Conservation (phyloP, 2,888 invertebrate genomes). For the Minunthozetes semirufus region DNA sequence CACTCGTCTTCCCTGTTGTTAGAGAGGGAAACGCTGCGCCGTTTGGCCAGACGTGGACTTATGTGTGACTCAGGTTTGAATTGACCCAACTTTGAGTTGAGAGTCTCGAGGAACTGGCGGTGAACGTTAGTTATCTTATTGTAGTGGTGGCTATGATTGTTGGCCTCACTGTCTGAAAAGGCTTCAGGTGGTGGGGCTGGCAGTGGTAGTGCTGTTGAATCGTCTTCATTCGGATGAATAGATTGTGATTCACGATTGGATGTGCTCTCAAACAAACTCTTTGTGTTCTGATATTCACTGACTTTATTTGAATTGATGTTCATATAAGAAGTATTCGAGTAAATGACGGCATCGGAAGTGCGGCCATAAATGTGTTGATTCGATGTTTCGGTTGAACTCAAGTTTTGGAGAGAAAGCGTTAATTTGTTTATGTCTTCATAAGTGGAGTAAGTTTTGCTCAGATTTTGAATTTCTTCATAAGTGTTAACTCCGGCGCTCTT, state of each 20-base stretch:
- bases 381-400: neutral
- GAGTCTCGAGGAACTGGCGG: conserved; percentile 38
- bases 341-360: neutral
- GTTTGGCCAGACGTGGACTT: conserved; percentile 32
- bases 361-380: conserved; percentile 18
- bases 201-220: conserved; percentile 35
- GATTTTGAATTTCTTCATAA: conserved; percentile 31
- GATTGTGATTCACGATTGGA: neutral
- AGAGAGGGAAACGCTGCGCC: conserved; percentile 33
- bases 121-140: conserved; percentile 35
- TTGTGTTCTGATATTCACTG: neutral
- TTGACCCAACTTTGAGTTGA: conserved; percentile 63
- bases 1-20: conserved; percentile 33
- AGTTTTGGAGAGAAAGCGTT: conserved; percentile 19
- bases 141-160: conserved; percentile 25
- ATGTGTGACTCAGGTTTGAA: conserved; percentile 40
- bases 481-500: conserved; percentile 33
- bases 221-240: neutral
- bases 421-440: conserved; percentile 34
- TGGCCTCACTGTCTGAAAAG: conserved; percentile 27
- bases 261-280: conserved; percentile 1
- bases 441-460: conserved; percentile 25
- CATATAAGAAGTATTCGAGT: neutral
- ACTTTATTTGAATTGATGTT: neutral
- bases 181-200: conserved; percentile 55